A percentile compares a stretch with the other conserved stretches of the same genome.
Evolutionary conservation across 2,888 invertebrate species (phyloP).

Genomic region (Pogonocherus hispidulus): DNA sequence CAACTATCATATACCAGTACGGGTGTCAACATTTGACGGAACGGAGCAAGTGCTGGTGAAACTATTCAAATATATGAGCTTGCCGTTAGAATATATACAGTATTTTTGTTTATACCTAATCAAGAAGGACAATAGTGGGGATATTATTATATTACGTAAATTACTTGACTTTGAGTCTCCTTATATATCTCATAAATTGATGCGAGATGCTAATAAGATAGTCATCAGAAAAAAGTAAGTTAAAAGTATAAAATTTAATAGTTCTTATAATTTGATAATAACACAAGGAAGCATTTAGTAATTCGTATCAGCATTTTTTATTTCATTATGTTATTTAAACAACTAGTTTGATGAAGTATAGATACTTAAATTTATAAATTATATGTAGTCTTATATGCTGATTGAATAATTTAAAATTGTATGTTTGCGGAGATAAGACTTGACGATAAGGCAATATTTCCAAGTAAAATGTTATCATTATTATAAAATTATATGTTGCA

Average conservation of each 20-base stretch:
- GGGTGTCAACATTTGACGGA: slow-evolving; percentile 85
- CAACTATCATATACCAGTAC: slow-evolving; percentile 86
- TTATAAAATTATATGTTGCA: no score
- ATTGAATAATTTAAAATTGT: no score
- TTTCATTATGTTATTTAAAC: no score
- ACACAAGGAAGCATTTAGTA: no score
- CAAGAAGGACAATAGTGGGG: slow-evolving; percentile 81
- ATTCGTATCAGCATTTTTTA: no score
- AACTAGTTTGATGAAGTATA: no score
- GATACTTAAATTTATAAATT: no score
- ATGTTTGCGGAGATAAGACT: no score
- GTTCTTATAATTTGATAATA: no score
- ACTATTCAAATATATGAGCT: slow-evolving; percentile 84
- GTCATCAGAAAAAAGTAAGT: slow-evolving; percentile 87
- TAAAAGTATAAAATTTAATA: background rate
- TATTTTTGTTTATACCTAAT: slow-evolving; percentile 94
- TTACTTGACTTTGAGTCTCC: slow-evolving; percentile 98
- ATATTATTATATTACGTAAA: slow-evolving; percentile 84
- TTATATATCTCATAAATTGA: slow-evolving; percentile 89
- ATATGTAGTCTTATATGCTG: no score
- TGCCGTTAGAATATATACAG: slow-evolving; percentile 83
- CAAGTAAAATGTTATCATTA: no score
- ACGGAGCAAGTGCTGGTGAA: slow-evolving; percentile 87
- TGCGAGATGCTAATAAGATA: slow-evolving; percentile 81
- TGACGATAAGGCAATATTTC: no score